Conservation (phyloP, 2,113 vertebrate species). For the Coregonus clupeaformis region DNA sequence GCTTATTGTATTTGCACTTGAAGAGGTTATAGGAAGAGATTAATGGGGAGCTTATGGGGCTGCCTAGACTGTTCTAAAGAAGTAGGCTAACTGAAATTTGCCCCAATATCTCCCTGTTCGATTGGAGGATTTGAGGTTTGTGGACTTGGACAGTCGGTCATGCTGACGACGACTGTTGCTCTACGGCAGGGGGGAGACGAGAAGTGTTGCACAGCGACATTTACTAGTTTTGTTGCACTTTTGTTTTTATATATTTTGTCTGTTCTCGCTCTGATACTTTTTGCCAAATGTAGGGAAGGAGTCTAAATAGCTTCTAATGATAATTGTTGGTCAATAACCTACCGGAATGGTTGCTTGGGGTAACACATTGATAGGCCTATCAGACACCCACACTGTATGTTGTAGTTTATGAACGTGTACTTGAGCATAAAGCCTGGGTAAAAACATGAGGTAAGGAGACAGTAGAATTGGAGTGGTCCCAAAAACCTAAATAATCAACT, state of each 20-base stretch:
- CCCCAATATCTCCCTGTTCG: conserved; percentile 31
- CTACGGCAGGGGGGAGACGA: conserved; percentile 22
- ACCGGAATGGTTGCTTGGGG: too few species aligned
- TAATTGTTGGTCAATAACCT: not conserved
- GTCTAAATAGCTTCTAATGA: conserved; percentile 24
- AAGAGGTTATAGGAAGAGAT: conserved; percentile 36
- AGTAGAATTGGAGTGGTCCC: not conserved
- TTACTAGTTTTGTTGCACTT: conserved; percentile 46
- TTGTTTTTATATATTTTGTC: conserved; percentile 27
- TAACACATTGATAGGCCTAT: not conserved
- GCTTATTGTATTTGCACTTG: conserved; percentile 74
- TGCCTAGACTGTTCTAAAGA: conserved; percentile 47
- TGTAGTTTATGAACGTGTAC: conserved; percentile 1
- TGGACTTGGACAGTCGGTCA: conserved; percentile 29
- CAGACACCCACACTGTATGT: conserved; percentile 24
- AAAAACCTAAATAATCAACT: not conserved
- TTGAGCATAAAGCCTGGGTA: not conserved
- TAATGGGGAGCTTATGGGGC: conserved; percentile 25
- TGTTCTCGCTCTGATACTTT: conserved; percentile 39
- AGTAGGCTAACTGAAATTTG: conserved; percentile 30
- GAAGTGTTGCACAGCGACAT: conserved; percentile 39
- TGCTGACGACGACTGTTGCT: conserved; percentile 40
- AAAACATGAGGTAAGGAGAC: not conserved
- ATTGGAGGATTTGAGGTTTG: conserved; percentile 18
- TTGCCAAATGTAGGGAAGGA: conserved; percentile 21